Evolutionary conservation across 2,888 invertebrate genomes (phyloP), one percentile per base, ranked within the genome.

Genomic region (Orthonevra nobilis): DNA sequence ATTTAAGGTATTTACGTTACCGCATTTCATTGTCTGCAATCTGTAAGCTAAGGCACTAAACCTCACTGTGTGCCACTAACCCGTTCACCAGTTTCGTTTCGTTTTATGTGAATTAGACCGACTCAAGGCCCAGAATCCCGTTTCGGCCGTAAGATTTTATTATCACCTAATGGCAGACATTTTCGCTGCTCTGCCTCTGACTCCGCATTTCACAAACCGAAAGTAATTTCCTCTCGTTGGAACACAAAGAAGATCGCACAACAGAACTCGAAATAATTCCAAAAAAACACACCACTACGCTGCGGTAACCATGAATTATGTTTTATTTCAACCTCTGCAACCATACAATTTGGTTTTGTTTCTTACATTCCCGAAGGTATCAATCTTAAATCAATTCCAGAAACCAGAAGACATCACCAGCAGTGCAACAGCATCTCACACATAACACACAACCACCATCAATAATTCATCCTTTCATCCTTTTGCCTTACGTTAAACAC

Each of bases 351-450:
- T 79, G 56, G 73, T 61, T 68, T 26, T 44, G 73, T 61, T 73
- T 73, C 66, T 73, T 66, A 56, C 73, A 73, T 68, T 79, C 73
- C 79, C 79, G 73, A 79, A 79, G 79, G 79, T 79, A 79, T 73
- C 79, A 79, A 79, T 79, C 79, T 79, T 73, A 73, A 79, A 79
- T 79, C 79, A 79, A 79, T 73, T 79, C 73, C 73, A 79, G 73
- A 79, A 79, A 79, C 79, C 79, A 79, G 79, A 79, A 73, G 66
- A 72, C 46, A 64, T 48, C 52, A 54, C 44, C 44, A 64, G 30
- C 60, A 64, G 19, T 44, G 12, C 14, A 15, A 14, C 10, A 20
- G 15, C 42, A 30, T n/a, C 34, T 30, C 38, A 32, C 38, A 38
- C 54, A 63, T 3, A 23, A 5, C 23, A 3, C n/a, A n/a, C 70